Base-by-base conservation (phyloP, 2,888 invertebrate genomes). In the Lasioglossum villosulum region DNA sequence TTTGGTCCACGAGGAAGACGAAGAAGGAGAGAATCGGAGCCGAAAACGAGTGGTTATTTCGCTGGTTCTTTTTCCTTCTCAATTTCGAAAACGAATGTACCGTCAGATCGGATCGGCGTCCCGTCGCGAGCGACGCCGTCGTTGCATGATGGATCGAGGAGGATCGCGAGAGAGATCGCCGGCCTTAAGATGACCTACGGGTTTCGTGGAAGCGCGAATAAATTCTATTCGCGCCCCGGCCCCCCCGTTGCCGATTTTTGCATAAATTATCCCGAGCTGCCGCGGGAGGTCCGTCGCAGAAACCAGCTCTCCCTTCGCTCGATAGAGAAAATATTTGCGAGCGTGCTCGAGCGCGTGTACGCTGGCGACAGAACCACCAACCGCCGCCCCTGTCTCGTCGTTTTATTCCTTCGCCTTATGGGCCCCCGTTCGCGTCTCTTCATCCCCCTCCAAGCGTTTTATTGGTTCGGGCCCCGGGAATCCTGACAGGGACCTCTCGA, bases 251-350 rank as follows among this genome's bases (percentile, higher is more conserved):
- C 52, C 77, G 79, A 75, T 84, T 68, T 88, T 83, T 81, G 86
- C 89, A 89, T 89, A 89, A 88, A 86, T 89, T 89, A 86, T 89
- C 78, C 84, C 27, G 80, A 10, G 34, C 42, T 78, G 77, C 86
- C 63, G 71, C 86, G 80, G 88, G 86, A 84, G 88, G 88, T 84
- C 88, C 75, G 76, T 59, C 77, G 34, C 73, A 37, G 77, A 14
- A 68, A 34, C 30, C 66, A 63, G 66, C 68, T 52, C 48, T 52
- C 23, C n/a, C 10, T 52, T n/a, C 52, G 52, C 23, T 10, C 73
- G 83, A 88, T 86, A 82, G 78, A 30, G 86, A 79, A 88, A 88
- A 86, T 88, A 89, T 88, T 86, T 84, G 79, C 80, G 70, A 59
- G 70, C 83, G 73, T 75, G 48, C 72, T 27, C 73, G 74, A 73